Evolutionary conservation across 2,888 invertebrate species (phyloP).

Genomic region (Copidosoma aretas): DNA sequence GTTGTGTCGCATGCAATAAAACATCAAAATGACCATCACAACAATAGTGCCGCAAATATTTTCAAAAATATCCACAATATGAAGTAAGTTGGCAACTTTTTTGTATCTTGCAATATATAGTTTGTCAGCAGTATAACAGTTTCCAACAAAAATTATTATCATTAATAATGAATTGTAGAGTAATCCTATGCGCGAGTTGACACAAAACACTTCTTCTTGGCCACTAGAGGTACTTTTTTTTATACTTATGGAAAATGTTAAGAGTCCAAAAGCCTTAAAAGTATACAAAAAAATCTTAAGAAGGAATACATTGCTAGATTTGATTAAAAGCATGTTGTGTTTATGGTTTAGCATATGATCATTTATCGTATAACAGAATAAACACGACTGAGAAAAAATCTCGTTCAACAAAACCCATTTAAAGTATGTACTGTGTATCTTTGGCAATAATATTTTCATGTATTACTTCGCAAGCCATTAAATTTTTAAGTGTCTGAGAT

Average conservation of each 20-base stretch:
- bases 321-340: not conserved
- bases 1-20: not conserved
- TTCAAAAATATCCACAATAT: constrained; percentile 19
- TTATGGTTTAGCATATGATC: no score
- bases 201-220: not conserved
- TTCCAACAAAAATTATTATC: not conserved
- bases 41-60: constrained; percentile 2
- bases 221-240: not conserved
- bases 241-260: not conserved
- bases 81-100: constrained; percentile 2
- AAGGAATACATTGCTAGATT: not conserved
- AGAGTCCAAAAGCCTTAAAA: constrained; percentile 18
- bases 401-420: no score
- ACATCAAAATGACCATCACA: not conserved
- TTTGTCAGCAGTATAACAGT: not conserved
- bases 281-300: constrained; percentile 7
- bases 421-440: no score
- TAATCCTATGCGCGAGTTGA: not conserved
- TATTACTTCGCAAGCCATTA: no score
- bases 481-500: no score
- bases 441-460: no score
- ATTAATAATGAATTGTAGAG: constrained; percentile 10
- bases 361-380: no score
- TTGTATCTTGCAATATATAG: constrained; percentile 1
- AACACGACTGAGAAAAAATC: no score